Conservation (phyloP, 2,888 invertebrate species). For the Trypoxylon attenuatum region DNA sequence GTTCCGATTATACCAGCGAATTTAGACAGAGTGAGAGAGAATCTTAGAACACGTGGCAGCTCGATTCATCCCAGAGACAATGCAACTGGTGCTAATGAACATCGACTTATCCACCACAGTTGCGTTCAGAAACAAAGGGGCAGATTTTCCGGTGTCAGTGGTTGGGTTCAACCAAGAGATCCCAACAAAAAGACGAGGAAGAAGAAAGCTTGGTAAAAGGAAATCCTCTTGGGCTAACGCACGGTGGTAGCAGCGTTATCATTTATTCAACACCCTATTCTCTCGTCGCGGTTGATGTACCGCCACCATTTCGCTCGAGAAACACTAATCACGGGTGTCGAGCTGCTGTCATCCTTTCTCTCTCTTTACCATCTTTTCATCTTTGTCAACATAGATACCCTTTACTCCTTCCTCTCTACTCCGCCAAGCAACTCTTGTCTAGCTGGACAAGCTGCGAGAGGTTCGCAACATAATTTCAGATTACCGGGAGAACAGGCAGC, state of each 20-base stretch:
- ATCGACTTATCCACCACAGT: background rate
- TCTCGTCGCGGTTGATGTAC: constrained; percentile 38
- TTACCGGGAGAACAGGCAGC: constrained; percentile 17
- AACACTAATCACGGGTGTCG: constrained; percentile 34
- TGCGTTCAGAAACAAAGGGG: background rate
- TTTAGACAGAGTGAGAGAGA: too few relatives aligned
- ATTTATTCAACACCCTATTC: constrained; percentile 43
- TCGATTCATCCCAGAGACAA: background rate
- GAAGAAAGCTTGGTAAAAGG: constrained; percentile 20
- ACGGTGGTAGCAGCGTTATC: constrained; percentile 33
- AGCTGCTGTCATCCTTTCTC: background rate
- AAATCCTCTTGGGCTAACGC: constrained; percentile 35
- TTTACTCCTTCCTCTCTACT: background rate
- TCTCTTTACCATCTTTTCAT: background rate
- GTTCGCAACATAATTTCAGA: constrained; percentile 44
- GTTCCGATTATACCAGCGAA: too few relatives aligned
- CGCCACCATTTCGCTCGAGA: constrained; percentile 34
- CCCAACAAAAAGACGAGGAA: background rate
- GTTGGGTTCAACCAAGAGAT: background rate
- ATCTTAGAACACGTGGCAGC: background rate
- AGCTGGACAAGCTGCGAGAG: constrained; percentile 5
- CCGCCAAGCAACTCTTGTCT: constrained; percentile 10
- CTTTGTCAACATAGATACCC: too few relatives aligned
- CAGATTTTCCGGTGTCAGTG: background rate
- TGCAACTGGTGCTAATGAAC: background rate